Evolutionary conservation across 2,113 vertebrate genomes (phyloP).

Genomic region (Poecilia latipinna): DNA sequence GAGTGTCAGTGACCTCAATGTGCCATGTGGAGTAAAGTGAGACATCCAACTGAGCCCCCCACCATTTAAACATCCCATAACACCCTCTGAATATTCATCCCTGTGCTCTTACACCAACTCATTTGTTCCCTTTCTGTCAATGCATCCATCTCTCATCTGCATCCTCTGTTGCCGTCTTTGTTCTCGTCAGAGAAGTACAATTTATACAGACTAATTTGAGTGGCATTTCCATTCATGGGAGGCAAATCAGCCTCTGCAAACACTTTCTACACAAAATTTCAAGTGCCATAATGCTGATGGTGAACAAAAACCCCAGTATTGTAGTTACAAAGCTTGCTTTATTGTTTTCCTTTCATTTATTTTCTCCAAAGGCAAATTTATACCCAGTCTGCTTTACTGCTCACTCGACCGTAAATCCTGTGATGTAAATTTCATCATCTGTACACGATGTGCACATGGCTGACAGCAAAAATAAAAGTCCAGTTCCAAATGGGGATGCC

Average conservation of each 20-base stretch:
- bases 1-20: constrained; percentile 74
- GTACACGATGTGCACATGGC: too few relatives aligned
- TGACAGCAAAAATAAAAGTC: too few relatives aligned
- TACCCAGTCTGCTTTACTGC: too few relatives aligned
- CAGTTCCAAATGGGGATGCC: too few relatives aligned
- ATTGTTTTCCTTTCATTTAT: constrained; percentile 63
- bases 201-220: constrained; percentile 27
- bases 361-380: constrained; percentile 19
- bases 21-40: constrained; percentile 70
- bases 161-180: constrained; percentile 11
- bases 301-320: constrained; percentile 59
- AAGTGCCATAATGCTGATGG: constrained; percentile 66
- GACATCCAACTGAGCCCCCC: constrained; percentile 23
- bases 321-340: constrained; percentile 40
- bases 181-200: constrained; percentile 30
- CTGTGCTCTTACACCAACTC: constrained; percentile 16
- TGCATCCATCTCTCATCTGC: constrained; percentile 19
- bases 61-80: constrained; percentile 16
- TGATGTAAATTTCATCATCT: too few relatives aligned
- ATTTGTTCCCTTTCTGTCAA: constrained; percentile 42
- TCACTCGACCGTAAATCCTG: too few relatives aligned
- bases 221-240: constrained; percentile 43
- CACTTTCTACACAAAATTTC: constrained; percentile 55
- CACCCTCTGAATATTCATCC: constrained; percentile 17
- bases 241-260: constrained; percentile 43